Conservation (phyloP, 1,140 invertebrate genomes). For the Drosophila pruinosa region DNA sequence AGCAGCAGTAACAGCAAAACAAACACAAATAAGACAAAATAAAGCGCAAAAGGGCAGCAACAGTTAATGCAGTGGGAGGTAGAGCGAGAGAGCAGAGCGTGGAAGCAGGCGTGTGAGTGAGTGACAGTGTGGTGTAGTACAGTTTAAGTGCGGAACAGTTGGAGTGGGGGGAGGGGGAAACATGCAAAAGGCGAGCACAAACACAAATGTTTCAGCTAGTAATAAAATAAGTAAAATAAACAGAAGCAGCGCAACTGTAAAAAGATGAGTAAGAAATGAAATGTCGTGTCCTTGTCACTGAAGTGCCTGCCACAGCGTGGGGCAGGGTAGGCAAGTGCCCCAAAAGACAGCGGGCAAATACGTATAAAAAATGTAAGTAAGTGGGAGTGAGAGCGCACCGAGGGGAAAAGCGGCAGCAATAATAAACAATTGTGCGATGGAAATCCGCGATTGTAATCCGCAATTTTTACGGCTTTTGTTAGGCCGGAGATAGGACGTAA, state of each 20-base stretch:
- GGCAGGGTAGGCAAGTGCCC: conserved; percentile 13
- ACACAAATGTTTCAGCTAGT: conserved; percentile 71
- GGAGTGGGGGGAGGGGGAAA: not conserved
- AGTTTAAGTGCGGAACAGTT: too few relatives aligned
- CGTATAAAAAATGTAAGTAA: not conserved
- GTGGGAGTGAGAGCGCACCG: not conserved
- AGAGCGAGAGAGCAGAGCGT: not conserved
- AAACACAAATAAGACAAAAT: conserved; percentile 47
- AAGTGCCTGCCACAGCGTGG: not conserved
- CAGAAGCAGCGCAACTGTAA: not conserved
- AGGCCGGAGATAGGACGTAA: not conserved
- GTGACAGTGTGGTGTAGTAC: not conserved
- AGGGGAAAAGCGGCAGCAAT: conserved; percentile 52
- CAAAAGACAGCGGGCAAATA: conserved; percentile 24
- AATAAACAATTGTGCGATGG: conserved; percentile 80
- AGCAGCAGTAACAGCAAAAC: conserved; percentile 7
- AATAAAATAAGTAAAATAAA: conserved; percentile 34
- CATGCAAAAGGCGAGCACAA: conserved; percentile 52
- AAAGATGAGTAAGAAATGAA: conserved; percentile 39
- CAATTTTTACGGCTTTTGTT: conserved; percentile 82
- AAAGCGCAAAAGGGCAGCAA: conserved; percentile 41
- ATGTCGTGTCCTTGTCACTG: conserved; percentile 32
- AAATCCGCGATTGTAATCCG: conserved; percentile 83
- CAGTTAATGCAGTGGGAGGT: not conserved
- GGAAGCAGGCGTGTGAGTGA: conserved; percentile 8